These are phyloP conservation scores for Amphiprion clarkii DNA, from an alignment of 2,797 vertebrate species.

Conservation along the genomic window DNA sequence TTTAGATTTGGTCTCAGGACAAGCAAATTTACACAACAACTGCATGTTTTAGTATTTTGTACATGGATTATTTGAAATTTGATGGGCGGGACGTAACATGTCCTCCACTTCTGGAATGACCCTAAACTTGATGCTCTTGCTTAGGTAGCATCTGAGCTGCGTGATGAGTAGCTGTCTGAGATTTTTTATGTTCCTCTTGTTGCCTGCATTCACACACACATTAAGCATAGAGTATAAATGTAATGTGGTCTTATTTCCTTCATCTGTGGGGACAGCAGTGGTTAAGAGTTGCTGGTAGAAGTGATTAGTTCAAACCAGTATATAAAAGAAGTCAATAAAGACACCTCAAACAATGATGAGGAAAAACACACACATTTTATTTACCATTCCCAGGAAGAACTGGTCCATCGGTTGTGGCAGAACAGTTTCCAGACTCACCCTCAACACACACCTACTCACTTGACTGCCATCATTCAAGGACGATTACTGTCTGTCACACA, in stretches of 20 bases:
- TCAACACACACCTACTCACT: constrained; percentile 32
- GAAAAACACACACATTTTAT: constrained; percentile 50
- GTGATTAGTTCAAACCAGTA: background rate
- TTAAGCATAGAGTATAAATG: background rate
- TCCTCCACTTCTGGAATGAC: no score
- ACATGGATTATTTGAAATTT: no score
- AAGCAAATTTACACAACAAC: no score
- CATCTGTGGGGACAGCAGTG: background rate
- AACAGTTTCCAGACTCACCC: constrained; percentile 43
- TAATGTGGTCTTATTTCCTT: background rate
- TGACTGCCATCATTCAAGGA: background rate
- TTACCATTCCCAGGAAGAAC: constrained; percentile 48
- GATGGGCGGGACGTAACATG: no score
- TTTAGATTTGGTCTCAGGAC: no score
- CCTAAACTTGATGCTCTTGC: background rate
- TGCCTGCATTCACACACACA: background rate
- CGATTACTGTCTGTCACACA: background rate
- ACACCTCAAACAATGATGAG: constrained; percentile 24
- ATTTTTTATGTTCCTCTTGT: background rate
- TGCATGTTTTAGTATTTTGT: no score
- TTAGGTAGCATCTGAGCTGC: no score
- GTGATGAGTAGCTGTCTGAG: background rate
- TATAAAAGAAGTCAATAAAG: constrained; percentile 37
- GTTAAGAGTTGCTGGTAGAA: constrained; percentile 8
- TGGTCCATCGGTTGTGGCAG: constrained; percentile 4